Evolutionary conservation across 2,888 invertebrate species (phyloP).

Genomic region (Parnassius orleans): DNA sequence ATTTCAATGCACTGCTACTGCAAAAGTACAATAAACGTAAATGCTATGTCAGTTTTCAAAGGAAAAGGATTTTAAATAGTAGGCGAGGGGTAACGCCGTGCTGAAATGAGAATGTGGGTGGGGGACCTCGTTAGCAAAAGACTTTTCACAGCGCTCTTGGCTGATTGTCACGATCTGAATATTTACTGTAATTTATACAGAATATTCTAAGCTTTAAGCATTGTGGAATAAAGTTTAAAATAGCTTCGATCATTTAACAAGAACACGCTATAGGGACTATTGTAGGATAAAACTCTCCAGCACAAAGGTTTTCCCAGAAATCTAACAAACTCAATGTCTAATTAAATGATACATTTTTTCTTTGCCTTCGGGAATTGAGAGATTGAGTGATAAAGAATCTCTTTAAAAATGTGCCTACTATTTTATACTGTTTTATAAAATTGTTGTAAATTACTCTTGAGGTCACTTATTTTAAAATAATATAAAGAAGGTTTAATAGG

Average conservation of each 20-base stretch:
- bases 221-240: constrained; percentile 41
- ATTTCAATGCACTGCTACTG: constrained; percentile 21
- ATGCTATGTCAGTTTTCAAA: constrained; percentile 37
- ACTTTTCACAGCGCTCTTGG: constrained; percentile 56
- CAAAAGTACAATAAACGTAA: constrained; percentile 24
- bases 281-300: constrained; percentile 72
- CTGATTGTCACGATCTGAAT: constrained; percentile 70
- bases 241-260: constrained; percentile 31
- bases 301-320: constrained; percentile 72
- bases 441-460: too few relatives aligned
- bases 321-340: constrained; percentile 73
- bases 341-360: constrained; percentile 65
- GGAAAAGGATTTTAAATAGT: constrained; percentile 57
- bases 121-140: constrained; percentile 68
- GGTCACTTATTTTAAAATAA: too few relatives aligned
- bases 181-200: constrained; percentile 41
- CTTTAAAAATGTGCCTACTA: background rate
- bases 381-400: constrained; percentile 7
- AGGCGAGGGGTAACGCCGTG: constrained; percentile 50
- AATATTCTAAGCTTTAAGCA: constrained; percentile 7
- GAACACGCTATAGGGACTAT: constrained; percentile 66
- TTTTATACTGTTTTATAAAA: background rate
- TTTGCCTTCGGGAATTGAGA: constrained; percentile 1
- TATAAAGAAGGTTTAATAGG: too few relatives aligned
- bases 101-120: constrained; percentile 72